A percentile compares a stretch with the other conserved stretches of the same genome.
Evolutionary conservation across 2,888 invertebrate genomes (phyloP).

Genomic region (Dione juno): DNA sequence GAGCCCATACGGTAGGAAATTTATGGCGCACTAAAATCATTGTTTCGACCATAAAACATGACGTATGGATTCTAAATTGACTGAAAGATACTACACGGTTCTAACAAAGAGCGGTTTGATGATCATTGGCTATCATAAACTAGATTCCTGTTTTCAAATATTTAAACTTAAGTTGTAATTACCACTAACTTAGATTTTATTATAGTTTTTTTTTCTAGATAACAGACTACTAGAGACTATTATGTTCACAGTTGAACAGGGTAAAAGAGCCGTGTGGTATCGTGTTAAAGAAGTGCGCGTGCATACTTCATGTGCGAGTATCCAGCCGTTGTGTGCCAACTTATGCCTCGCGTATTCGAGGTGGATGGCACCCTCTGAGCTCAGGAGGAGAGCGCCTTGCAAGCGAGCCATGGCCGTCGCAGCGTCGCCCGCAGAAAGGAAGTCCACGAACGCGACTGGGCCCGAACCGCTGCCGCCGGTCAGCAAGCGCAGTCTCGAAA

Average conservation of each 20-base stretch:
- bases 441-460: slow-evolving; percentile 99
- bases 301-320: slow-evolving; percentile 83
- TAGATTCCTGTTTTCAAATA: slow-evolving; percentile 17
- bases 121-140: slow-evolving; percentile 12
- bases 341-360: slow-evolving; percentile 99
- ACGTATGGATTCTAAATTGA: slow-evolving; percentile 45
- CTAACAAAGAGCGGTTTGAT: slow-evolving; percentile 29
- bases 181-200: slow-evolving; percentile 18
- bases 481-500: slow-evolving; percentile 98
- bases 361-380: slow-evolving; percentile 98
- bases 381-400: slow-evolving; percentile 97
- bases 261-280: slow-evolving; percentile 44
- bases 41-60: slow-evolving; percentile 13
- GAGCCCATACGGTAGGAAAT: slow-evolving; percentile 48
- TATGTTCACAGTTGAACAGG: not conserved
- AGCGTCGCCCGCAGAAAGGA: slow-evolving; percentile 95
- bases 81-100: slow-evolving; percentile 46
- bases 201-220: slow-evolving; percentile 11
- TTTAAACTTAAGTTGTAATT: slow-evolving; percentile 27
- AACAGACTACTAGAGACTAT: not conserved
- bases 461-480: slow-evolving; percentile 86
- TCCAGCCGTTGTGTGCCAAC: slow-evolving; percentile 91
- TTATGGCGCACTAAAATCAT: slow-evolving; percentile 22
- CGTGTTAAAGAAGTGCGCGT: slow-evolving; percentile 62
- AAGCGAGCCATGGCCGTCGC: slow-evolving; percentile 95